phyloP scores from a whole-genome alignment of 2,113 vertebrate genomes.

The Pachypanchax playfairii region DNA sequence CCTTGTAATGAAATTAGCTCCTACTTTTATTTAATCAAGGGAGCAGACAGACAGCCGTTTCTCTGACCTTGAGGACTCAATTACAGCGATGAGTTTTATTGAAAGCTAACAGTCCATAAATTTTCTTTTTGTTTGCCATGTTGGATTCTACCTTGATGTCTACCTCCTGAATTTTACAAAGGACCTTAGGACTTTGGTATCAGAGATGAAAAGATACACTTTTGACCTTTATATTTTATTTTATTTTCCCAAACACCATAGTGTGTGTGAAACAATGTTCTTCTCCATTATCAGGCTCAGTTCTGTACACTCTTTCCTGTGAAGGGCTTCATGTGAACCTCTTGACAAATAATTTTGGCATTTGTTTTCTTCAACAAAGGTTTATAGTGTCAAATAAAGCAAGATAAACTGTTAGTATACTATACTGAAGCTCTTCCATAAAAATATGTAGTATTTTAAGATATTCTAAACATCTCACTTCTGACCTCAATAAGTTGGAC shows the following conservation, averaged over 20 bases:
- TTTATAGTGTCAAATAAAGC: neutral
- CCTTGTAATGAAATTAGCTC: constrained; percentile 9
- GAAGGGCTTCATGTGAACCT: neutral
- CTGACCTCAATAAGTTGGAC: neutral
- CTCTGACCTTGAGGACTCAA: constrained; percentile 7
- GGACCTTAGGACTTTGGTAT: neutral
- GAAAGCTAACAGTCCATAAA: neutral
- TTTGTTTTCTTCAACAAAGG: too few relatives aligned
- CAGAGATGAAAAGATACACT: neutral
- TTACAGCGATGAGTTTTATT: constrained; percentile 6
- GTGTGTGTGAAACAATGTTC: neutral
- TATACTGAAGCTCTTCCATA: neutral
- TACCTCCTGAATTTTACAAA: neutral
- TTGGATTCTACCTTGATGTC: neutral
- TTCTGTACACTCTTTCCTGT: too few relatives aligned
- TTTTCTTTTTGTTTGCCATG: neutral
- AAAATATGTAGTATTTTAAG: too few relatives aligned
- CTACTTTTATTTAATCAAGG: constrained; percentile 5
- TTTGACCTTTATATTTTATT: too few relatives aligned
- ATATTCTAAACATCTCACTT: neutral
- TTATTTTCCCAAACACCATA: neutral
- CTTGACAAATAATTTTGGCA: neutral
- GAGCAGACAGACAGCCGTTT: constrained; percentile 4
- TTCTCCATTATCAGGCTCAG: neutral
- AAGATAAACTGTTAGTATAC: neutral